Evolutionary conservation across 2,888 invertebrate species (phyloP), one percentile per base, ranked within the genome.

Genomic region (Troglohyphantes excavatus): DNA sequence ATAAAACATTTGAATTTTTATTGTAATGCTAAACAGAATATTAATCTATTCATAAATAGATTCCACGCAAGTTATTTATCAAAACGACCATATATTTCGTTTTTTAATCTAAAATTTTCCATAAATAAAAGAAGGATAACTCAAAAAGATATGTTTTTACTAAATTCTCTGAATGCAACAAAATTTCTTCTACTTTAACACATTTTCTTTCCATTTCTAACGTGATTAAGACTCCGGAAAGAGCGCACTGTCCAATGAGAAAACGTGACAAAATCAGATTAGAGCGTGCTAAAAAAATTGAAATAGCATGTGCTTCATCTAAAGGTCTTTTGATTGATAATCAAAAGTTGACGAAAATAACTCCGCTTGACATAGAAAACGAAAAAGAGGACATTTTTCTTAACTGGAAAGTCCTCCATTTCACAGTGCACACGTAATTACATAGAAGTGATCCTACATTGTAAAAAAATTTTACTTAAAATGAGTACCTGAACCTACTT

Each of bases 181-280:
- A 39, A 39, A 39, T 11, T 39, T 39, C 13, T 39, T 39, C 39
- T 39, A 7, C 39, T 39, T n/a, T n/a, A 3, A 39, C 7, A 53
- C 17, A 17, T 53, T 53, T 11, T 53, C 53, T 53, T 53, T n/a
- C 39, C 7, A 11, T 11, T 39, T 39, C 17, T n/a, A 53, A 13
- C n/a, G 1, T 53, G 53, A 53, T 53, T 13, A 7, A 17, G n/a
- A 13, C 1, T n/a, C 5, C n/a, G n/a, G 13, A 53, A 53, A 13
- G n/a, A 53, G n/a, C n/a, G n/a, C n/a, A 53, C 5, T 53, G 13
- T n/a, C 3, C 53, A 53, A 53, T 53, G n/a, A 17, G n/a, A n/a
- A 53, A 53, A 53, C 53, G 53, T 53, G 53, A 53, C n/a, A 53
- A 53, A 53, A 53, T 17, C n/a, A n/a, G 53, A 53, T 53, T 13